Conservation (phyloP, 2,113 vertebrate genomes). For the Protomyctophum bolini region DNA sequence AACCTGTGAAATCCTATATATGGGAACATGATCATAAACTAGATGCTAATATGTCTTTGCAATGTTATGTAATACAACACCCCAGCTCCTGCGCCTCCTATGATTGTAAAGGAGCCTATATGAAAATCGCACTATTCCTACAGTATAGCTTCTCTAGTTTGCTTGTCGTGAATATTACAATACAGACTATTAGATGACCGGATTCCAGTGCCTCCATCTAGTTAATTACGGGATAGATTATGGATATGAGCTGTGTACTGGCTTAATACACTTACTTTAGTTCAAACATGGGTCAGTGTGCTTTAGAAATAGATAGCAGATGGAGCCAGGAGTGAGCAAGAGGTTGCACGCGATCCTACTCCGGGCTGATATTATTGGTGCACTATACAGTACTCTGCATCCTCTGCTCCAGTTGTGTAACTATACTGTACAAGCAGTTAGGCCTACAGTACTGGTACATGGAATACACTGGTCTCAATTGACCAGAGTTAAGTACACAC, state of each 20-base stretch:
- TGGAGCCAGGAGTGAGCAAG: constrained; percentile 33
- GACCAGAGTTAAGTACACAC: no score
- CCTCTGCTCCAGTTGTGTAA: constrained; percentile 32
- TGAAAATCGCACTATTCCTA: not conserved
- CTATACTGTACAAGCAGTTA: constrained; percentile 1
- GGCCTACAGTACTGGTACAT: no score
- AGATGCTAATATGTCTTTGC: no score
- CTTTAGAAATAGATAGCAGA: constrained; percentile 35
- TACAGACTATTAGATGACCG: not conserved
- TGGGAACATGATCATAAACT: no score
- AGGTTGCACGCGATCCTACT: constrained; percentile 40
- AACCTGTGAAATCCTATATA: no score
- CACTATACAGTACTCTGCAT: constrained; percentile 17
- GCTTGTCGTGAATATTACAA: not conserved
- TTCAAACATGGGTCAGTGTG: constrained; percentile 45
- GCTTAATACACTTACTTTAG: constrained; percentile 37
- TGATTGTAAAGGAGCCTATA: no score
- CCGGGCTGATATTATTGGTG: constrained; percentile 35
- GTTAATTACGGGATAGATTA: constrained; percentile 39
- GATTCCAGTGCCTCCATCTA: not conserved
- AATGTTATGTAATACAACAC: no score
- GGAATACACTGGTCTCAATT: no score
- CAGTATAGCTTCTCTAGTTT: not conserved
- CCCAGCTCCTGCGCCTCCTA: no score
- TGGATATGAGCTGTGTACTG: constrained; percentile 20